Base-by-base conservation (phyloP, 1,140 invertebrate species). In the Monochamus saltuarius region DNA sequence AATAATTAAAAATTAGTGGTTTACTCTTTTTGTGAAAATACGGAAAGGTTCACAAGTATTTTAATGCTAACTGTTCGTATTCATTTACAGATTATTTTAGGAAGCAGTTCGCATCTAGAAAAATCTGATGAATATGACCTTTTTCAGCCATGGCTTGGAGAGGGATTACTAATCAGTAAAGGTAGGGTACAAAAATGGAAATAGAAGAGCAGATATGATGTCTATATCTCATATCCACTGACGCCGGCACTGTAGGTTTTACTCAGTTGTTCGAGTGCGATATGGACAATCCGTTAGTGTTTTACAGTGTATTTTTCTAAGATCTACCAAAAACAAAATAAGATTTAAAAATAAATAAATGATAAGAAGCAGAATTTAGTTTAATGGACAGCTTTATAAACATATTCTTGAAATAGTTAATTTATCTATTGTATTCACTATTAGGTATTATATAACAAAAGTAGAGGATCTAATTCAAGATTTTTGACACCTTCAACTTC, bases 131-230 rank as follows among this genome's bases (percentile, higher is more conserved):
- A 91, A 77, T 93, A 93, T 71, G 83, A 82, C 59, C 91, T 89
- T 70, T 88, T 97, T 47, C 87, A 91, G 68, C 90, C 91, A 0
- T 96, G 93, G 92, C 82, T 96, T 19, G 92, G 92, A 4, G 85
- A 92, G 62, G 92, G 93, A 34, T 78, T 95, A 6, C 79, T 95
- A 0, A 92, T 91, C n/a, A 90, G 87, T 59, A 83, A 83, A 51
- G 86, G 83, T 82, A 69, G n/a, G n/a, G n/a, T n/a, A n/a, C n/a
- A n/a, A n/a, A n/a, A n/a, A n/a, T n/a, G n/a, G n/a, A n/a, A n/a
- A n/a, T n/a, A n/a, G n/a, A n/a, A n/a, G n/a, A n/a, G n/a, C n/a
- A n/a, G 36, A 45, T 47, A 55, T 53, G 8, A 34, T 55, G 43
- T 46, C n/a, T 14, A 14, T 47, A n/a, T 4, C n/a, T n/a, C n/a